Conservation (phyloP, 1,140 invertebrate species). For the Phymastichus coffea region DNA sequence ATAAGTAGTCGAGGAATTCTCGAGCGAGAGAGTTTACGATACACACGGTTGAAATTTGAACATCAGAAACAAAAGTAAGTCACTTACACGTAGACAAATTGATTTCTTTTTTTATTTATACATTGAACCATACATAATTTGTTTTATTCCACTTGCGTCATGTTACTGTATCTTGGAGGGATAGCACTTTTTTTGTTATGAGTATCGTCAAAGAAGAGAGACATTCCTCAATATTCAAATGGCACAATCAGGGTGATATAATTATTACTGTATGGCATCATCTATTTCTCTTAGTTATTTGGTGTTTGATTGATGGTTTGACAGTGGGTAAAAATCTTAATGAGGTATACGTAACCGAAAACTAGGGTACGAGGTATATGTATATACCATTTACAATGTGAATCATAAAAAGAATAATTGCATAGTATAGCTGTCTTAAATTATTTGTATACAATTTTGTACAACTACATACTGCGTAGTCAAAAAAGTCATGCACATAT, state of each 20-base stretch:
- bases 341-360: background rate
- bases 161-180: constrained; percentile 55
- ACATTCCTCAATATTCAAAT: constrained; percentile 46
- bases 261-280: background rate
- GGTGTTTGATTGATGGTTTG: constrained; percentile 19
- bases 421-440: background rate
- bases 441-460: constrained; percentile 3
- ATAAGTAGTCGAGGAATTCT: constrained; percentile 5
- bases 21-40: too few species aligned
- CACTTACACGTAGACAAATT: too few species aligned
- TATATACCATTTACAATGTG: constrained; percentile 12
- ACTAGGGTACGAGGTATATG: background rate
- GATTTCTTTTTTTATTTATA: too few species aligned
- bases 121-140: constrained; percentile 8
- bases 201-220: too few species aligned
- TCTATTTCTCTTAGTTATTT: constrained; percentile 5
- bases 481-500: constrained; percentile 15
- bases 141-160: background rate
- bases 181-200: constrained; percentile 54
- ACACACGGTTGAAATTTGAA: too few species aligned
- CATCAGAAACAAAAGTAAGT: too few species aligned
- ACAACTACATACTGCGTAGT: background rate
- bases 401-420: too few species aligned
- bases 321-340: constrained; percentile 6
- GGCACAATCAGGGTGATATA: constrained; percentile 45